A percentile compares a stretch with the other conserved stretches of the same genome.
Evolutionary conservation across 2,797 vertebrate genomes (phyloP).

Genomic region (Sitta carolinensis): DNA sequence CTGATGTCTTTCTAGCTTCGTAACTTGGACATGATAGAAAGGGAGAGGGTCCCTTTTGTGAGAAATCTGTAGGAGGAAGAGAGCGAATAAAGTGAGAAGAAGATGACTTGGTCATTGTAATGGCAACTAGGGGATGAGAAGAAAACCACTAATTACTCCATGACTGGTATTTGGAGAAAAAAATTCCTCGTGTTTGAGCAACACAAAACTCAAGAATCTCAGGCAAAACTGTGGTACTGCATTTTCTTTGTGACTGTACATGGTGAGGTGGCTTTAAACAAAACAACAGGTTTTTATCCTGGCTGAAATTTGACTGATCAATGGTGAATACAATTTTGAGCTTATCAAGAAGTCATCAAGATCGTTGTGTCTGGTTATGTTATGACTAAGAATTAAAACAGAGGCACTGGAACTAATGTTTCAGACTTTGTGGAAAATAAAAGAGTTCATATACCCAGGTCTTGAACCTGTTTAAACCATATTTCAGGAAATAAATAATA

Average conservation of each 20-base stretch:
- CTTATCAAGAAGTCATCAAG: neutral
- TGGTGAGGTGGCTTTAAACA: neutral
- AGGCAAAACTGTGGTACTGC: neutral
- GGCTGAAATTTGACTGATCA: neutral
- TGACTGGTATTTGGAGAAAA: neutral
- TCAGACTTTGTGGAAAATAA: neutral
- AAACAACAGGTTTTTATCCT: neutral
- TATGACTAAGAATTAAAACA: neutral
- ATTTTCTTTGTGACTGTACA: neutral
- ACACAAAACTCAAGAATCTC: neutral
- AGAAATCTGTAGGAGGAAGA: neutral
- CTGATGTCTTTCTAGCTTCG: neutral
- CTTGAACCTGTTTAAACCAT: neutral
- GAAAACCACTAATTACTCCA: neutral
- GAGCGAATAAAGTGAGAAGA: neutral
- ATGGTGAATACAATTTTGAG: neutral
- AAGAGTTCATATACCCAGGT: neutral
- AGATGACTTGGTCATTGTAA: neutral
- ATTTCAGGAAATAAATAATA: neutral
- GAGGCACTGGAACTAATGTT: neutral
- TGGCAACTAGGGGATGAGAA: neutral
- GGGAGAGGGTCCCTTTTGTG: neutral
- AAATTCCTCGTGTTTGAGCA: neutral
- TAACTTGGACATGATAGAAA: neutral
- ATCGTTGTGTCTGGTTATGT: neutral